These are phyloP conservation scores for Siniperca chuatsi DNA, from an alignment of 2,113 vertebrate genomes.

Conservation along the genomic window DNA sequence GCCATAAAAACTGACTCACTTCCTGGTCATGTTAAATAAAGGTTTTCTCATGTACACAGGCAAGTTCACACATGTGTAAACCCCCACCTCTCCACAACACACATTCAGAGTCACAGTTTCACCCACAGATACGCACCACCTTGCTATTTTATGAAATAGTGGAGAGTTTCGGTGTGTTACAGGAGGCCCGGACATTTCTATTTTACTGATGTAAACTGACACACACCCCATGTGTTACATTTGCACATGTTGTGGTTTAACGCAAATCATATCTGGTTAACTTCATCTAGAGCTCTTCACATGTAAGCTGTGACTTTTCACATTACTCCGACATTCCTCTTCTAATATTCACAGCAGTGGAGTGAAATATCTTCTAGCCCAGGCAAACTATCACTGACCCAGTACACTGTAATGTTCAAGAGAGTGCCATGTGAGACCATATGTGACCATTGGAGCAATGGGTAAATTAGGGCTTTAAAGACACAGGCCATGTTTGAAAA, in stretches of 20 bases:
- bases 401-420: neutral
- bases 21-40: slow-evolving; percentile 13
- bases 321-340: slow-evolving; percentile 31
- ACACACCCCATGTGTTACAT: neutral
- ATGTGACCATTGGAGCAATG: neutral
- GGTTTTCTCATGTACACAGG: neutral
- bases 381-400: neutral
- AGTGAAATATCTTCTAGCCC: neutral
- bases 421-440: neutral
- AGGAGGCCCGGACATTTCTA: neutral
- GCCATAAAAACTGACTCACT: slow-evolving; percentile 1
- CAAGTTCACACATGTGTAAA: slow-evolving; percentile 40
- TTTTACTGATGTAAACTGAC: neutral
- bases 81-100: neutral
- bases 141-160: slow-evolving; percentile 5
- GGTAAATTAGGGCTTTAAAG: neutral
- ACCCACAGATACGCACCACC: slow-evolving; percentile 16
- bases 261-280: neutral
- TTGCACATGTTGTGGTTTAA: neutral
- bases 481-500: neutral
- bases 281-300: neutral
- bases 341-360: neutral
- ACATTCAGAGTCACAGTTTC: slow-evolving; percentile 41
- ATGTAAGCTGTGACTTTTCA: slow-evolving; percentile 32
- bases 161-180: slow-evolving; percentile 24